Percentiles rank a stretch among this genome's conserved stretches.
Conservation (phyloP, 2,797 vertebrate genomes). For the Paedocypris micromegethes region DNA sequence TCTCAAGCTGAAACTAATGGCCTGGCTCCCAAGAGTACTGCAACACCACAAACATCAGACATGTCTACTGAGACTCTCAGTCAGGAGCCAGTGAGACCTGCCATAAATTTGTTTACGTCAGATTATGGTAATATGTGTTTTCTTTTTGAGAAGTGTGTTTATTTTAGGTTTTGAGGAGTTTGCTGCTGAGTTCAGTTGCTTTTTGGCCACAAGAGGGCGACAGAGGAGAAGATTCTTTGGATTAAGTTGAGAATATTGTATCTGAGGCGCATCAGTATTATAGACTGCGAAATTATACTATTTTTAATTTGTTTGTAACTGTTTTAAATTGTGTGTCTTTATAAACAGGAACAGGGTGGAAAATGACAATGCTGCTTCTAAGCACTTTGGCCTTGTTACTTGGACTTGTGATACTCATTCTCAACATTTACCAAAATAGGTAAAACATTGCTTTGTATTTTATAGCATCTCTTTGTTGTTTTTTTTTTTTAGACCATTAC, state of each 20-base stretch:
- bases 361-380: slow-evolving; percentile 79
- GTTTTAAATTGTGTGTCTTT: neutral
- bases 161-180: neutral
- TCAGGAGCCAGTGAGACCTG: slow-evolving; percentile 52
- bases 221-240: slow-evolving; percentile 5
- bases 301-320: neutral
- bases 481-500: no score
- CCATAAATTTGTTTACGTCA: slow-evolving; percentile 61
- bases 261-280: no score
- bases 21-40: slow-evolving; percentile 36
- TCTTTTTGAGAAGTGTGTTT: neutral
- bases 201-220: slow-evolving; percentile 56
- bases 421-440: slow-evolving; percentile 79
- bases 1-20: slow-evolving; percentile 47
- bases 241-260: neutral
- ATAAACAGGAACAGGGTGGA: slow-evolving; percentile 76
- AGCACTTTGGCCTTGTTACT: slow-evolving; percentile 78
- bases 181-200: neutral
- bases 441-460: slow-evolving; percentile 52
- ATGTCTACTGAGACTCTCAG: slow-evolving; percentile 30
- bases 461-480: no score
- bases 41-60: slow-evolving; percentile 31
- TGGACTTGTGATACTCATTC: slow-evolving; percentile 73
- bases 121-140: slow-evolving; percentile 63
- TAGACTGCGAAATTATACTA: neutral